Conservation (phyloP, 2,888 invertebrate genomes). For the Calliphora vomitoria region DNA sequence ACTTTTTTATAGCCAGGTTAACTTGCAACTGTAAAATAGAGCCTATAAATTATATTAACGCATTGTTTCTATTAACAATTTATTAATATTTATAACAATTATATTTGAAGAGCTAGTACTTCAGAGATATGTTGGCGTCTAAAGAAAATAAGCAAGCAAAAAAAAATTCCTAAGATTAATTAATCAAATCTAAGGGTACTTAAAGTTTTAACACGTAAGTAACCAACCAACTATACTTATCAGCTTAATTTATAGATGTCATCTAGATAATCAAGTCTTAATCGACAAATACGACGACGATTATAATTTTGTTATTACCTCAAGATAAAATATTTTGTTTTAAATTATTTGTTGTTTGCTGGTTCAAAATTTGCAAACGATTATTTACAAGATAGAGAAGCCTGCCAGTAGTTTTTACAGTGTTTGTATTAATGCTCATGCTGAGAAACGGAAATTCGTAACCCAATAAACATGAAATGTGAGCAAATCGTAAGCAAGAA, state of each 20-base stretch:
- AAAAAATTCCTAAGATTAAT: background rate
- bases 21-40: background rate
- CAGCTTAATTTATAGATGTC: slow-evolving; percentile 1
- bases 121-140: background rate
- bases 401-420: background rate
- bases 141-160: background rate
- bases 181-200: background rate
- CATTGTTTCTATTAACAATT: background rate
- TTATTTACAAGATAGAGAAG: background rate
- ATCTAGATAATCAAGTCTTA: slow-evolving; percentile 22
- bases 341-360: background rate
- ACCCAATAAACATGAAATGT: slow-evolving; percentile 11
- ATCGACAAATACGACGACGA: slow-evolving; percentile 6
- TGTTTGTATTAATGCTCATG: slow-evolving; percentile 25
- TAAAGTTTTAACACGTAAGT: background rate
- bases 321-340: slow-evolving; percentile 19
- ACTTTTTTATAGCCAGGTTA: background rate
- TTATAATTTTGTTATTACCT: slow-evolving; percentile 32
- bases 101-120: background rate
- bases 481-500: background rate
- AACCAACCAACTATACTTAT: background rate
- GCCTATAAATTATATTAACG: background rate
- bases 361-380: background rate
- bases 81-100: background rate
- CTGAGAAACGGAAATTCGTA: slow-evolving; percentile 23